Evolutionary conservation across 2,797 vertebrate species (phyloP).

Genomic region (Rhynchotus rufescens): DNA sequence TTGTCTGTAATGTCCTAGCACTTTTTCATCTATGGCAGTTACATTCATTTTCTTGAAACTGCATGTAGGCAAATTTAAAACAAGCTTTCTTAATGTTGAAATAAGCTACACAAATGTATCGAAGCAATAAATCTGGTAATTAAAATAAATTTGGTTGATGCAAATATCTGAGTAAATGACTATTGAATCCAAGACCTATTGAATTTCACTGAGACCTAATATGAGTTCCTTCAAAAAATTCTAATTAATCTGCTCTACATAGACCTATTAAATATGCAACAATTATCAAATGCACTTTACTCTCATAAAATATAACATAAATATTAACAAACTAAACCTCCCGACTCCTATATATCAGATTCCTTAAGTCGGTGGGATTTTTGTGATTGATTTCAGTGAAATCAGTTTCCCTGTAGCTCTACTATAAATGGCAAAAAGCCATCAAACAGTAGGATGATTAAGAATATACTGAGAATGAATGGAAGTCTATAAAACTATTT

Average conservation of each 20-base stretch:
- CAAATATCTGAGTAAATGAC: neutral
- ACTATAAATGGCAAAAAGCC: neutral
- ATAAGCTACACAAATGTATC: neutral
- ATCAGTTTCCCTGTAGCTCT: neutral
- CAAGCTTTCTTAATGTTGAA: neutral
- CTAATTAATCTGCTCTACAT: neutral
- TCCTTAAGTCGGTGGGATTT: neutral
- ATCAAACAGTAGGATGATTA: neutral
- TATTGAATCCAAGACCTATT: neutral
- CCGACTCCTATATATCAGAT: neutral
- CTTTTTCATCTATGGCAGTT: neutral
- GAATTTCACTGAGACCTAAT: neutral
- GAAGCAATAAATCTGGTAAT: neutral
- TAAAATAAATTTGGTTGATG: neutral
- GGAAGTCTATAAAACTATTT: neutral
- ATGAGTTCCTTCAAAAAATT: neutral
- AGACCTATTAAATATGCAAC: neutral
- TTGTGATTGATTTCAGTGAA: neutral
- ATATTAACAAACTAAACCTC: neutral
- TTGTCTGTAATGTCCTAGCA: neutral
- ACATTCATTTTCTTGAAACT: neutral
- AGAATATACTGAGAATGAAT: neutral
- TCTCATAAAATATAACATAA: neutral
- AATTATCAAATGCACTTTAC: neutral
- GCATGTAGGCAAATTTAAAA: neutral